These are phyloP conservation scores for Synchiropus splendidus DNA, from an alignment of 2,113 vertebrate species.

Conservation along the genomic window DNA sequence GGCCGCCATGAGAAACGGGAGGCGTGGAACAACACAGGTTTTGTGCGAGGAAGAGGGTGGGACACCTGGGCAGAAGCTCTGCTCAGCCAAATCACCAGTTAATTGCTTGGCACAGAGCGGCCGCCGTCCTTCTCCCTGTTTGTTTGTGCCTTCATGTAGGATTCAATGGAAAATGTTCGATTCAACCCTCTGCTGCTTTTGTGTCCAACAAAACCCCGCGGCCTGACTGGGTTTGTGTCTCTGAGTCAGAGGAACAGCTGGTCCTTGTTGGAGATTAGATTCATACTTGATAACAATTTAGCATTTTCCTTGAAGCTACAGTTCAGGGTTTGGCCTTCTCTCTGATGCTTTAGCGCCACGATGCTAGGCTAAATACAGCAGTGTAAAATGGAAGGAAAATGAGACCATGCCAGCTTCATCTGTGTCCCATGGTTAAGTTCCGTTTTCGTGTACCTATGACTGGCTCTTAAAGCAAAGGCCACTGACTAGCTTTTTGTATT, in stretches of 20 bases:
- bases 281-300: too few species aligned
- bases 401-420: too few species aligned
- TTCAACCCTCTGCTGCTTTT: conserved; percentile 34
- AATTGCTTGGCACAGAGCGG: conserved; percentile 54
- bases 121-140: conserved; percentile 31
- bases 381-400: too few species aligned
- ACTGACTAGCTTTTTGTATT: too few species aligned
- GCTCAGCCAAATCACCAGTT: conserved; percentile 56
- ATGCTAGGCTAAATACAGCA: too few species aligned
- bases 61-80: conserved; percentile 51
- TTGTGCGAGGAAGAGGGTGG: conserved; percentile 52
- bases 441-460: too few species aligned
- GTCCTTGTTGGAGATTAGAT: conserved; percentile 2
- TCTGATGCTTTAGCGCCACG: too few species aligned
- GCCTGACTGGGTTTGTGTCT: conserved; percentile 24
- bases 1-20: conserved; percentile 53
- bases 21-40: conserved; percentile 63
- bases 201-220: conserved; percentile 25
- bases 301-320: too few species aligned
- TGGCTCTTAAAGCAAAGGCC: too few species aligned
- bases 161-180: conserved; percentile 37
- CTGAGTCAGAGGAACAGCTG: conserved; percentile 20
- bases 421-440: too few species aligned
- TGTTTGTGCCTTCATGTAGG: conserved; percentile 26
- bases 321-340: too few species aligned